phyloP scores from a whole-genome alignment of 2,797 vertebrate species.

The Esox masquinongy region DNA sequence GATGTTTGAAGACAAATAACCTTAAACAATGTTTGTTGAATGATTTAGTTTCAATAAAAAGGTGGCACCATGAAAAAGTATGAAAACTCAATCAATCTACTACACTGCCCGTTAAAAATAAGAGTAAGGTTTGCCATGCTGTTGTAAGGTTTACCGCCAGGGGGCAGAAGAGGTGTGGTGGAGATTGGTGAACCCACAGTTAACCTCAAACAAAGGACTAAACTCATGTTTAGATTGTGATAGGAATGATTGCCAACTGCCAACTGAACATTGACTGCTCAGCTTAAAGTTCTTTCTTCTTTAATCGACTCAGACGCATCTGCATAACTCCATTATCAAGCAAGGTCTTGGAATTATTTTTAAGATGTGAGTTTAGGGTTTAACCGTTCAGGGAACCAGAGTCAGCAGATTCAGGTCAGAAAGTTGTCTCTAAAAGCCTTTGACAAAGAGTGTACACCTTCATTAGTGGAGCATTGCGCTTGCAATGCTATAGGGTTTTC shows the following conservation, averaged over 20 bases:
- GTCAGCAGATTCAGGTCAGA: conserved; percentile 15
- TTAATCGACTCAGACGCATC: not conserved
- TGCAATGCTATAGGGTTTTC: too few relatives aligned
- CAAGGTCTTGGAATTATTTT: not conserved
- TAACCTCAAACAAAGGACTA: conserved; percentile 34
- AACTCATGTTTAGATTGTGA: not conserved
- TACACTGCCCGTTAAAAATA: not conserved
- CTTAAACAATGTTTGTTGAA: not conserved
- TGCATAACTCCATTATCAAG: not conserved
- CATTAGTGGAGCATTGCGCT: too few relatives aligned
- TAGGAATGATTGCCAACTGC: conserved; percentile 4
- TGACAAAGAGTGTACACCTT: conserved; percentile 35
- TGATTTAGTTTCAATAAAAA: not conserved
- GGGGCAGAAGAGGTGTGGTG: conserved; percentile 25
- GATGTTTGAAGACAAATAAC: not conserved
- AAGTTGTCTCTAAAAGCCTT: conserved; percentile 22
- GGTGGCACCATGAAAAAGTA: not conserved
- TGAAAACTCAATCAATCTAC: not conserved
- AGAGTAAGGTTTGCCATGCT: not conserved
- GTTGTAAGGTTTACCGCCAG: conserved; percentile 47
- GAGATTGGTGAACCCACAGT: conserved; percentile 17
- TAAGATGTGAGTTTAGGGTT: not conserved
- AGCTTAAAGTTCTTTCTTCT: not conserved
- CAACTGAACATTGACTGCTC: conserved; percentile 9
- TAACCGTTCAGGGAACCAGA: not conserved